Conservation (phyloP, 2,888 invertebrate genomes). For the Euproctis similis region DNA sequence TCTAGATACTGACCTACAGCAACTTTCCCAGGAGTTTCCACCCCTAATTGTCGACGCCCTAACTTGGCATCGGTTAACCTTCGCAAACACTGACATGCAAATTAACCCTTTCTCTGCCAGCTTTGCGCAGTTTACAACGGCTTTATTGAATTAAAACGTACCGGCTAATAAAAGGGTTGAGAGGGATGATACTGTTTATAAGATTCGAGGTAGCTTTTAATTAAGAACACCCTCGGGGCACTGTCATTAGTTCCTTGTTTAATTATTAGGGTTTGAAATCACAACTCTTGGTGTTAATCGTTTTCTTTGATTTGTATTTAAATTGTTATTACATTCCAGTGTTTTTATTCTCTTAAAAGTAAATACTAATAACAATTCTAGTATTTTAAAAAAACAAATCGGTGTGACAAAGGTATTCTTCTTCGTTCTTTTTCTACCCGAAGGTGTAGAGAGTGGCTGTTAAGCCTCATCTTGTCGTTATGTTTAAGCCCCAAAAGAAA, state of each 20-base stretch:
- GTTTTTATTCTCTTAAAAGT: no score
- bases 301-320: slow-evolving; percentile 20
- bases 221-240: slow-evolving; percentile 60
- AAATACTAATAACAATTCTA: no score
- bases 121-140: slow-evolving; percentile 64
- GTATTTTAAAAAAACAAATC: no score
- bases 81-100: slow-evolving; percentile 66
- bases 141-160: slow-evolving; percentile 69
- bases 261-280: slow-evolving; percentile 51
- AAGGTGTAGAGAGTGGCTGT: no score
- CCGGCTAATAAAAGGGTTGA: slow-evolving; percentile 53
- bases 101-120: slow-evolving; percentile 70
- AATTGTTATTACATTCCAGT: no score
- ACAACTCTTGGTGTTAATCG: slow-evolving; percentile 38
- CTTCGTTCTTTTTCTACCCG: no score
- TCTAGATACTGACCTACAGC: slow-evolving; percentile 54
- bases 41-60: slow-evolving; percentile 70
- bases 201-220: slow-evolving; percentile 56
- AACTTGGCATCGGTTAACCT: slow-evolving; percentile 72
- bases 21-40: slow-evolving; percentile 66
- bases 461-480: no score
- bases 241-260: slow-evolving; percentile 59
- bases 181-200: slow-evolving; percentile 62
- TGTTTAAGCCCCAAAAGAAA: no score
- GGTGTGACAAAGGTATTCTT: no score